Base-by-base conservation (phyloP, 2,113 vertebrate genomes). In the Sciurus niger region DNA sequence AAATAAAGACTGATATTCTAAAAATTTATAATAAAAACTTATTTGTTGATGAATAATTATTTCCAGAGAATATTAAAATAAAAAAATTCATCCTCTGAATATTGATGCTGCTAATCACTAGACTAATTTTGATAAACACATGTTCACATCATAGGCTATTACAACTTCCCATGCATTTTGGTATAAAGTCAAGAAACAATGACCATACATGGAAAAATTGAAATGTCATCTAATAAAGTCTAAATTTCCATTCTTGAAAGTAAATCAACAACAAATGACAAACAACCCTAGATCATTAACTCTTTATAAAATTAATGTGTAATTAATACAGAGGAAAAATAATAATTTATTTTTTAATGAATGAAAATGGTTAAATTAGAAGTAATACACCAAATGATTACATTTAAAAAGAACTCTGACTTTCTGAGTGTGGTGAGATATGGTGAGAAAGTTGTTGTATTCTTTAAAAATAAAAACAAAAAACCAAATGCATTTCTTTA, bases 371-470 rank as follows among this genome's bases (percentile, higher is more conserved):
- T 84, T 60, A 89, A 55, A 24, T 16, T 72, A 73, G 8, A 95
- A 67, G 77, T 46, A 93, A 87, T 51, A 25, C 4, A 91, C 10
- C 74, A 72, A 83, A 48, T 58, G 22, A 43, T 87, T 79, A 24
- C 72, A 79, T 93, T 90, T 43, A 65, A 55, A 83, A 93, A 18
- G 4, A 90, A 86, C 83, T 93, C 20, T 90, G 43, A 72, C 34
- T 53, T 55, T 18, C 25, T 67, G 53, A 70, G 13, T 24, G 6
- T 85, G n/a, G 76, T 34, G 72, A 55, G 16, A 58, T 25, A 90
- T 9, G 16, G 3, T 76, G 28, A 87, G 63, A 73, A 43, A 73
- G 90, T 73, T 72, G 4, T 73, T 55, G 46, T 77, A 67, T 68
- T 87, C 46, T n/a, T 58, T 63, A 70, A 48, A 85, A 90, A 82